These are phyloP conservation scores for Choloepus didactylus DNA, from an alignment of 2,797 vertebrate genomes.

Conservation along the genomic window DNA sequence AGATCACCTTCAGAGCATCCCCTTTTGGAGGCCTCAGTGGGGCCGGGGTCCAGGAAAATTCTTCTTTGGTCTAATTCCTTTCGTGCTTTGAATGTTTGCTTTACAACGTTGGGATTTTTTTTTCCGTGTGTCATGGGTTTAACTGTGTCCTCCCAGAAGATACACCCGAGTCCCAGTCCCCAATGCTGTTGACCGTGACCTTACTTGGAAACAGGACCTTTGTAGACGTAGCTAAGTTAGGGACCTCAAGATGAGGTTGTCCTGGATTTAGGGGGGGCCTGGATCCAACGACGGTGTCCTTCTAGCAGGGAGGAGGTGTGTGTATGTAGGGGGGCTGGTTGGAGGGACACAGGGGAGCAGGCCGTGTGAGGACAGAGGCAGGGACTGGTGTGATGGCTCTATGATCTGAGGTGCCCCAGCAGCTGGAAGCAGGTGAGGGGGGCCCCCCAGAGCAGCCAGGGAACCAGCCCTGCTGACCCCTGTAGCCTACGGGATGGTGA, in stretches of 20 bases:
- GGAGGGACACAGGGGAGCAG: background rate
- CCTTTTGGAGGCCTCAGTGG: background rate
- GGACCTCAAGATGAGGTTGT: background rate
- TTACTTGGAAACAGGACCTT: background rate
- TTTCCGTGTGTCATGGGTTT: background rate
- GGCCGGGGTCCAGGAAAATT: background rate
- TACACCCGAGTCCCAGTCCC: too few relatives aligned
- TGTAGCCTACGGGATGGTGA: background rate
- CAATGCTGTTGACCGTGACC: too few relatives aligned
- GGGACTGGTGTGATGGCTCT: too few relatives aligned
- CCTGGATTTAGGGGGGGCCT: background rate
- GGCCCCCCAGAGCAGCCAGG: too few relatives aligned
- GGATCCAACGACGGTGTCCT: background rate
- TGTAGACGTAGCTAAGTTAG: too few relatives aligned
- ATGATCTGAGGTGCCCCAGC: rapidly evolving
- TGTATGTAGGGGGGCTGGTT: rapidly evolving
- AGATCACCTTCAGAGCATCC: background rate
- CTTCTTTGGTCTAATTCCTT: background rate
- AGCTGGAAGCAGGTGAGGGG: background rate
- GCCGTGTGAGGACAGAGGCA: background rate
- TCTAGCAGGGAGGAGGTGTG: background rate
- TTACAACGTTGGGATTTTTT: background rate
- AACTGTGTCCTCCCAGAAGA: background rate
- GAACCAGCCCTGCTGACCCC: background rate
- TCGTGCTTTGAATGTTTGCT: rapidly evolving